phyloP scores from a whole-genome alignment of 2,797 vertebrate genomes.

The Sitta carolinensis region DNA sequence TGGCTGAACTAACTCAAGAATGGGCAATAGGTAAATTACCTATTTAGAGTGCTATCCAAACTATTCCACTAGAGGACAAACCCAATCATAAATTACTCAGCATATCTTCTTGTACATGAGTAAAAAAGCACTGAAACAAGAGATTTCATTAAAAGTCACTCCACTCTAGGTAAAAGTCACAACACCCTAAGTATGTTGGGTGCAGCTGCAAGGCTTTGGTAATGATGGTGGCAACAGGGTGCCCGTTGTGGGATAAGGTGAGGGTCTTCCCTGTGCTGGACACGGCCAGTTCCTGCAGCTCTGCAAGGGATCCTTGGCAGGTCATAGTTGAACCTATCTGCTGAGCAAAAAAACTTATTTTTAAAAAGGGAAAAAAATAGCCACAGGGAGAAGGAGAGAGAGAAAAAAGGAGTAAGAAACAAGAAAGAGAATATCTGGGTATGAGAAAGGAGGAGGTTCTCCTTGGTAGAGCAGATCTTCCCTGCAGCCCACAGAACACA shows the following conservation, averaged over 20 bases:
- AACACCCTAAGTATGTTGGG: too few relatives aligned
- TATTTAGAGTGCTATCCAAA: not conserved
- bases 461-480: not conserved
- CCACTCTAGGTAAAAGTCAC: not conserved
- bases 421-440: not conserved
- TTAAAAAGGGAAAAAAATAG: not conserved
- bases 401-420: not conserved
- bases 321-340: not conserved
- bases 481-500: not conserved
- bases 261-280: not conserved
- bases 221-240: fast-evolving
- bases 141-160: not conserved
- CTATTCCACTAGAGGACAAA: not conserved
- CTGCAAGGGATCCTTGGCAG: not conserved
- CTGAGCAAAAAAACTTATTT: not conserved
- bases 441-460: not conserved
- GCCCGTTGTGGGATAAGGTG: not conserved
- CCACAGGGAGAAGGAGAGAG: not conserved
- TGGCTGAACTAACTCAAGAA: not conserved
- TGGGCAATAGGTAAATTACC: not conserved
- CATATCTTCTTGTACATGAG: not conserved
- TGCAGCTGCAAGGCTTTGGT: not conserved
- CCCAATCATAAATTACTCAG: not conserved
- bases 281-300: not conserved
- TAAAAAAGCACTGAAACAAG: not conserved